Percentiles rank a stretch among this genome's conserved stretches.
phyloP scores from a whole-genome alignment of 2,797 vertebrate genomes.

The Rallus crepitans region DNA sequence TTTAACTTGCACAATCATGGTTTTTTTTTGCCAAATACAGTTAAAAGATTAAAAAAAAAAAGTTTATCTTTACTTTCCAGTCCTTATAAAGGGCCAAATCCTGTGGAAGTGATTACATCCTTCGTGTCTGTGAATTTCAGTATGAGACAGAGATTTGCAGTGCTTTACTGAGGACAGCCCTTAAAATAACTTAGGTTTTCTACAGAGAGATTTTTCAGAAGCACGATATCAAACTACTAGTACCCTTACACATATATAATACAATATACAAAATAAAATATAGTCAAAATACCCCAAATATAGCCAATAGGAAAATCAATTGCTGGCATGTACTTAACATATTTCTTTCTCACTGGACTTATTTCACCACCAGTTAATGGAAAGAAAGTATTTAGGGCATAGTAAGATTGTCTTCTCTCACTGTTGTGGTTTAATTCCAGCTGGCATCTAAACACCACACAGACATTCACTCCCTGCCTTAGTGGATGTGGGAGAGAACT shows the following conservation, averaged over 20 bases:
- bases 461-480: background rate
- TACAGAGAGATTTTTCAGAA: background rate
- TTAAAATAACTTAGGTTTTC: background rate
- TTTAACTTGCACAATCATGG: background rate
- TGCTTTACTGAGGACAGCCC: background rate
- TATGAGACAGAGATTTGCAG: background rate
- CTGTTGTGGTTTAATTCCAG: background rate
- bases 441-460: background rate
- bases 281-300: background rate
- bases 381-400: background rate
- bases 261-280: background rate
- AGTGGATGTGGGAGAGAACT: background rate
- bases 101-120: background rate
- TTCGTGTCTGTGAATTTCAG: background rate
- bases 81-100: background rate
- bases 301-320: background rate
- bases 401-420: background rate
- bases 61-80: conserved; percentile 24
- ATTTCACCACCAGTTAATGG: background rate
- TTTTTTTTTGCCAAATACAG: background rate
- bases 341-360: background rate
- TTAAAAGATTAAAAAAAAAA: conserved; percentile 48
- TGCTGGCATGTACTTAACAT: fast-evolving
- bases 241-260: background rate
- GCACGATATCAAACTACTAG: background rate